These are phyloP conservation scores for Drosophila tristis DNA, from an alignment of 1,140 invertebrate species.

Conservation along the genomic window DNA sequence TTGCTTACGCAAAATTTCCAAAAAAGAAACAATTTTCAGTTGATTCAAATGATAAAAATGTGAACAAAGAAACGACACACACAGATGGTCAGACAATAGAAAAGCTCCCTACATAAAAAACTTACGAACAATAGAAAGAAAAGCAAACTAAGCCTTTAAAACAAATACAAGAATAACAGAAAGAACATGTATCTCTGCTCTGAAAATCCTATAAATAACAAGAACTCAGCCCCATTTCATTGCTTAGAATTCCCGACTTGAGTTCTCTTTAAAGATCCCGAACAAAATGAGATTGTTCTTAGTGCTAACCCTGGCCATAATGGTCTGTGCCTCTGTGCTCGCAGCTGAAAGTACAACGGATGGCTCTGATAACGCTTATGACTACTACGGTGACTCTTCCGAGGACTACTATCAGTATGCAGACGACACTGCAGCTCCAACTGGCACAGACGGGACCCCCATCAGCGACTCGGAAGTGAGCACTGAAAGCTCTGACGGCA, in stretches of 20 bases:
- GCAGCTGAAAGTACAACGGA: background rate
- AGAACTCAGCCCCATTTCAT: background rate
- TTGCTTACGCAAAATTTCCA: background rate
- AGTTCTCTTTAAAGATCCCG: no score
- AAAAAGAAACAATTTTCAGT: no score
- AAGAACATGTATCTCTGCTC: background rate
- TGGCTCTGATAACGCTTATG: background rate
- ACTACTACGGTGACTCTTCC: background rate
- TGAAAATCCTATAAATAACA: constrained; percentile 28
- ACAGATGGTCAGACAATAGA: constrained; percentile 20
- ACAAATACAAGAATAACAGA: constrained; percentile 7
- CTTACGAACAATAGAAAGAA: no score
- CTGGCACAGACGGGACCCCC: background rate
- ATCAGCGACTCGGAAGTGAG: background rate
- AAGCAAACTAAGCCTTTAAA: no score
- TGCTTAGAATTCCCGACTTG: constrained; percentile 2
- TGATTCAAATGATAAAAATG: background rate
- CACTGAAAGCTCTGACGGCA: background rate
- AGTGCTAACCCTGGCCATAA: constrained; percentile 4
- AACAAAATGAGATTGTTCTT: constrained; percentile 17
- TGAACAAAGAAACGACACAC: constrained; percentile 11
- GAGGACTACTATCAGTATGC: background rate
- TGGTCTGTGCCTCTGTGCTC: constrained; percentile 13
- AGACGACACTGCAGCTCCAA: background rate
- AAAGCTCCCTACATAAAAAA: no score